Evolutionary conservation across 2,113 vertebrate genomes (phyloP), one percentile per base, ranked within the genome.

Genomic region (Carassius auratus): DNA sequence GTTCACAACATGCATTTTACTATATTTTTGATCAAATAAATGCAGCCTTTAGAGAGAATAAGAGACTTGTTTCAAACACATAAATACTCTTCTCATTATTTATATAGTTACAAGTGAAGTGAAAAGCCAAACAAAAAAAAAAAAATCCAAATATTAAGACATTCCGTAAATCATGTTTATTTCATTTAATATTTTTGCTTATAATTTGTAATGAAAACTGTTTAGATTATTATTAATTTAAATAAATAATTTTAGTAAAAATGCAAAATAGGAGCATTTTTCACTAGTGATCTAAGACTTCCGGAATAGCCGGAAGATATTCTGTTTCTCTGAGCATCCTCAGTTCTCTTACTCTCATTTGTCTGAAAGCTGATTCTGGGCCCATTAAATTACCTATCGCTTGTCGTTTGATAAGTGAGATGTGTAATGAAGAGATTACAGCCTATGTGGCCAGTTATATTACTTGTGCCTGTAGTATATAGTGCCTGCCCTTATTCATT

Each of bases 381-480:
- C 48, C 66, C 45, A 79, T 85, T 86, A 88, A 80, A 88, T 89
- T 88, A 85, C n/a, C 76, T 57, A 71, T 61, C 38, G 81, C 77
- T 81, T 83, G 87, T 64, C 83, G 81, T 79, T 87, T 77, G 85
- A 87, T 74, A 86, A 84, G 80, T 85, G 82, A 85, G 87, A 80
- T 85, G 75, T 89, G 85, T 85, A 89, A 86, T 82, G 76, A 74
- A 74, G 61, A 88, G 85, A 88, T 88, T 84, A 88, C 45, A 48
- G 80, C 55, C 50, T 85, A 64, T 76, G 85, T 81, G 81, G 84
- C 76, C 68, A 55, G 73, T 78, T 81, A 71, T 83, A 76, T 85
- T 68, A 55, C 45, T 50, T 85, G 73, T n/a, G 57, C 52, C 57
- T 86, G 42, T 86, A 86, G 78, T 85, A 86, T 84, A 86, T 77